Base-by-base conservation (phyloP, 2,113 vertebrate species). In the Taurulus bubalis region DNA sequence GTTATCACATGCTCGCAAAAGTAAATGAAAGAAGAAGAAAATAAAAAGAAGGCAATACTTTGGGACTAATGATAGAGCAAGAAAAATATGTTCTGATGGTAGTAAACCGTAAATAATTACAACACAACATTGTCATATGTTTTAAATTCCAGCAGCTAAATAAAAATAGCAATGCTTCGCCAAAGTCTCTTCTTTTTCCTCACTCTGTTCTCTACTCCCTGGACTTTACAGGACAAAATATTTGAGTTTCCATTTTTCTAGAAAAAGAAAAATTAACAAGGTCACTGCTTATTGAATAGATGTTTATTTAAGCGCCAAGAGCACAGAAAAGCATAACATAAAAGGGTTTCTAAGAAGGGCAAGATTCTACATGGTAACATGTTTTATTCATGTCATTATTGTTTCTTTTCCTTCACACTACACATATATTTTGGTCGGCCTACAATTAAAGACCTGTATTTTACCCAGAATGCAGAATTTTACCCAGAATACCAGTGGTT, bases 91-190 rank as follows among this genome's bases (percentile, higher is more conserved):
- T 22, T 66, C 49, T n/a, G 45, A 65, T 47, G 28, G n/a, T 55
- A 70, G 70, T 32, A 77, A 32, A 53, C 68, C 28, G 30, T 47
- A 78, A 53, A 53, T n/a, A 32, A 67, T 82, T 73, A 53, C 36
- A 47, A 65, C 14, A 18, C 3, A 40, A 9, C 0, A 47, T 47
- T 30, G 0, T 70, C 2, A 7, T 40, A 20, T 51, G 11, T 38
- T 11, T 36, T 28, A 62, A n/a, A 16, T 62, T 47, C 7, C 22
- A 63, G 45, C 30, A 12, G 28, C 30, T 20, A 28, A 75, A n/a
- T 18, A 36, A 62, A 47, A 36, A 14, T n/a, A 71, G 15, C 30
- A 62, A 32, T 34, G 18, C 12, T 16, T 6, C 6, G 30, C 6
- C 30, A 7, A 53, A 20, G 36, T 58, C 8, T 30, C 16, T 63